phyloP scores from a whole-genome alignment of 2,113 vertebrate species.

The Spermophilus dauricus region DNA sequence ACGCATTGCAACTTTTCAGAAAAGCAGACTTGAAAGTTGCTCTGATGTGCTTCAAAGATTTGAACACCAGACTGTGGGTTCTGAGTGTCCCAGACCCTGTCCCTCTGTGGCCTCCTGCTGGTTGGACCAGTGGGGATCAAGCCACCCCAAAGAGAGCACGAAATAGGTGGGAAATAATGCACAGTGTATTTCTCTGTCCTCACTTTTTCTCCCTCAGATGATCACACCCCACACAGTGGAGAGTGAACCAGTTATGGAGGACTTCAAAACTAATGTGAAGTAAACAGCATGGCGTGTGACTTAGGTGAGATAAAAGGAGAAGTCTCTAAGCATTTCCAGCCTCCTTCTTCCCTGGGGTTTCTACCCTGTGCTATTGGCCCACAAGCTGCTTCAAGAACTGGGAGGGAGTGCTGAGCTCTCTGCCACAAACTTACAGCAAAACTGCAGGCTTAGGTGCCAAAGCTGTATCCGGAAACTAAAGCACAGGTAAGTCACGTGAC shows the following conservation, averaged over 20 bases:
- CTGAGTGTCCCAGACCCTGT: too few species aligned
- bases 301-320: not conserved
- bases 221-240: not conserved
- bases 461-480: not conserved
- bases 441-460: not conserved
- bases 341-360: not conserved
- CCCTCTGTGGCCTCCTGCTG: not conserved
- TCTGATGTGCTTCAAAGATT: not conserved
- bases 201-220: accelerated
- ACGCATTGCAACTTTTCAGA: not conserved
- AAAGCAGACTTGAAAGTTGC: not conserved
- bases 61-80: too few species aligned
- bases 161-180: not conserved
- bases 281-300: accelerated
- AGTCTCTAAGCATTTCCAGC: not conserved
- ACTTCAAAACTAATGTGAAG: not conserved
- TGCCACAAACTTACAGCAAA: too few species aligned
- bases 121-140: not conserved
- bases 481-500: not conserved
- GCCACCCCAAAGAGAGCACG: too few species aligned
- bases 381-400: not conserved
- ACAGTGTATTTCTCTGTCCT: accelerated
- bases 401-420: not conserved
- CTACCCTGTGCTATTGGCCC: not conserved
- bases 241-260: accelerated